Evolutionary conservation across 2,888 invertebrate genomes (phyloP), one percentile per base, ranked within the genome.

Genomic region (Autographa pulchrina): DNA sequence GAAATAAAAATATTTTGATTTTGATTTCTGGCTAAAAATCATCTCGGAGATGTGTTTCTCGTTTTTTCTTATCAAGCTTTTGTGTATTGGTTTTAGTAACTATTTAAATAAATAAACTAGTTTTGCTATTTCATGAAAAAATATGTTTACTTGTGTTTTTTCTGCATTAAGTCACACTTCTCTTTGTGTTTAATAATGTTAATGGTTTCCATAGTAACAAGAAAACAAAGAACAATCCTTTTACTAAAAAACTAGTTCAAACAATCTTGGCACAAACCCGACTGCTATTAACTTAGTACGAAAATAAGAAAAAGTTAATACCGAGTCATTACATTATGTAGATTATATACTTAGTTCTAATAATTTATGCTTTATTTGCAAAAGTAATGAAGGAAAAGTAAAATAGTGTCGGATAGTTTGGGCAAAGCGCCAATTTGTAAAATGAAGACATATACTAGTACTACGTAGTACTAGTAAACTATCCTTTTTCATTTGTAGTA

Each of bases 351-450:
- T n/a, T n/a, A 41, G 32, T 61, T 71, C 60, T 48, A 59, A 48
- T 43, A 48, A 68, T 70, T 68, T 63, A 58, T 59, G 66, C 54
- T 70, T 70, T 80, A 70, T 74, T 73, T 69, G 52, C 59, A 31
- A 59, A 61, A 60, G 59, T 58, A 11, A 41, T 31, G 52, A 20
- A 66, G 65, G 43, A 59, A 70, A 41, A 60, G 8, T 2, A 67
- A 0, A n/a, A 9, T 48, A n/a, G 75, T 75, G 72, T 75, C 62
- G 67, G 52, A 65, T 65, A 58, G 59, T 75, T 75, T 81, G 75
- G 83, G 81, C 83, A 78, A 60, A 67, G 62, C 41, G 75, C 81
- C 81, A 83, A 71, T 56, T 41, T 56, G n/a, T 54, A 64, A 77
- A 68, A 73, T 73, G 73, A 48, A n/a, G n/a, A n/a, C 48, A 3